Evolutionary conservation across 2,888 invertebrate genomes (phyloP).

Genomic region (Liopterus haemorrhoidalis): DNA sequence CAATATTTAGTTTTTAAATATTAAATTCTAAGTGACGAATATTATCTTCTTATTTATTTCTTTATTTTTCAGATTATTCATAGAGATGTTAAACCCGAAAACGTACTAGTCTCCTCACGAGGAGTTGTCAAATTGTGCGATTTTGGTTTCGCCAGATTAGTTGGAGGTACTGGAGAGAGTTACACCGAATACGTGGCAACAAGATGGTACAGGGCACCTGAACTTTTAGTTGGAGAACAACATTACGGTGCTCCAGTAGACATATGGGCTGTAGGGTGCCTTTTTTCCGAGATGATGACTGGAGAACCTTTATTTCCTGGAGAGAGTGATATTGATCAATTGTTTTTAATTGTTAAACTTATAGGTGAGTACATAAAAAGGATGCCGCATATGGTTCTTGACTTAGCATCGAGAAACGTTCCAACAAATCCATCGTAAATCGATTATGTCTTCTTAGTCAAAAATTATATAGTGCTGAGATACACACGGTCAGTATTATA

Average conservation of each 20-base stretch:
- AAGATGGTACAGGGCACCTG: slow-evolving; percentile 83
- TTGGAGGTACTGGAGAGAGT: slow-evolving; percentile 66
- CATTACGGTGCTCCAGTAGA: slow-evolving; percentile 70
- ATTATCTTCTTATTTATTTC: background rate
- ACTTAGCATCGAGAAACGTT: too few relatives aligned
- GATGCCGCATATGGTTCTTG: too few relatives aligned
- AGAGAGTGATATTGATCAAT: slow-evolving; percentile 83
- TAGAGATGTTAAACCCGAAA: slow-evolving; percentile 85
- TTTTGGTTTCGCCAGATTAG: slow-evolving; percentile 77
- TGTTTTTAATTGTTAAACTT: slow-evolving; percentile 72
- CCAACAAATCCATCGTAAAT: too few relatives aligned
- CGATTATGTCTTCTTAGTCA: too few relatives aligned
- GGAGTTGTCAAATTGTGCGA: slow-evolving; percentile 88
- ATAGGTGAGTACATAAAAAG: too few relatives aligned
- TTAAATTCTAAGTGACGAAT: background rate
- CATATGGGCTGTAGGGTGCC: slow-evolving; percentile 82
- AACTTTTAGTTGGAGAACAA: slow-evolving; percentile 75
- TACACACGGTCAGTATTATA: too few relatives aligned
- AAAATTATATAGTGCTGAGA: too few relatives aligned
- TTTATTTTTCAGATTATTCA: slow-evolving; percentile 65
- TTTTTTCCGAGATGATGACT: slow-evolving; percentile 79
- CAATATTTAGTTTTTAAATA: too few relatives aligned
- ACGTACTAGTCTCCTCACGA: slow-evolving; percentile 71
- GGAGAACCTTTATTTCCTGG: slow-evolving; percentile 84
- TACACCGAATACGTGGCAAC: slow-evolving; percentile 90